Conservation (phyloP, 2,113 vertebrate species). For the Lathamus discolor region DNA sequence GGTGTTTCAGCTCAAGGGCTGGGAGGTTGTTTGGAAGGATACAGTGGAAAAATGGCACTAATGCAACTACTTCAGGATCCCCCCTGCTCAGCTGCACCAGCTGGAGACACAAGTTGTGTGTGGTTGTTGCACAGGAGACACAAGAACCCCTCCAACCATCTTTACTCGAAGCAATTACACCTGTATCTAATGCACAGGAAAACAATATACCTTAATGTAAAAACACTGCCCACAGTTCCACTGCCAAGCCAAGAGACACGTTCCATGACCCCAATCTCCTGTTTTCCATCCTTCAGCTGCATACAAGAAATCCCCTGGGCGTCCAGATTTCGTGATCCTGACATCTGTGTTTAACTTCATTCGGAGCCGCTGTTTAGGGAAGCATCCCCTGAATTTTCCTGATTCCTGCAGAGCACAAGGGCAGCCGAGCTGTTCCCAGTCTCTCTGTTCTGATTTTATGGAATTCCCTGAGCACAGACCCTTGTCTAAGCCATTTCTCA, state of each 20-base stretch:
- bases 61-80: neutral
- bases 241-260: neutral
- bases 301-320: neutral
- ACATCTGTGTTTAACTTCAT: neutral
- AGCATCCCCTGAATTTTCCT: neutral
- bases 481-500: neutral
- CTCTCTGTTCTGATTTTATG: neutral
- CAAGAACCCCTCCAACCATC: neutral
- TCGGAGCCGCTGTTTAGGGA: neutral
- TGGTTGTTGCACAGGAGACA: neutral
- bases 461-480: neutral
- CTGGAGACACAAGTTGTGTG: neutral
- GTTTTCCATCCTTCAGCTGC: neutral
- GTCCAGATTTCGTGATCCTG: neutral
- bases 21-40: neutral
- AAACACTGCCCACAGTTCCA: neutral
- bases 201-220: neutral
- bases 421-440: neutral
- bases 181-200: slow-evolving; percentile 5
- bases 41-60: neutral
- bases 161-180: slow-evolving; percentile 42
- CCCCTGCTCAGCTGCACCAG: neutral
- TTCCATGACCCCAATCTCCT: neutral
- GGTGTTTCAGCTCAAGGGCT: neutral
- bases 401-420: neutral